phyloP scores from a whole-genome alignment of 2,797 vertebrate species.

The Spea hammondii region DNA sequence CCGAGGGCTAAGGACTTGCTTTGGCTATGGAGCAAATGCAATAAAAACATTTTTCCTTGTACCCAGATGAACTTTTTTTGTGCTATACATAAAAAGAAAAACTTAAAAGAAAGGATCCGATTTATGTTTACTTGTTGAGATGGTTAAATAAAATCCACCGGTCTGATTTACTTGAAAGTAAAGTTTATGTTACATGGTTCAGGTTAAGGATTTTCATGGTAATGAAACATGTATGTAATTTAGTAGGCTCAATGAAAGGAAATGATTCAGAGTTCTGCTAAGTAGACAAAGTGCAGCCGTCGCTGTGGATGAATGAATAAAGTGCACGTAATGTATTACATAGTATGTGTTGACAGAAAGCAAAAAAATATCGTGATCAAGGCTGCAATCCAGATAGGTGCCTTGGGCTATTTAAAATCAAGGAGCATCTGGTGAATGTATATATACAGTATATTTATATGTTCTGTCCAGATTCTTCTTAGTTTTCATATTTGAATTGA shows the following conservation, averaged over 20 bases:
- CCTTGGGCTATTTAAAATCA: neutral
- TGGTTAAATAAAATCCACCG: neutral
- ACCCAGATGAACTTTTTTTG: slow-evolving; percentile 19
- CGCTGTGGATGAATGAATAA: neutral
- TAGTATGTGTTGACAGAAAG: neutral
- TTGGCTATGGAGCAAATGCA: slow-evolving; percentile 44
- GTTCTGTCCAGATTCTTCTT: too few species aligned
- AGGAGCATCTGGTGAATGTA: neutral
- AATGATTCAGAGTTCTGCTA: neutral
- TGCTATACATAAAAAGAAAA: neutral
- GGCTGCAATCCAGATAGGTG: neutral
- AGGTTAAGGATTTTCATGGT: neutral
- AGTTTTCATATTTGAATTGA: neutral
- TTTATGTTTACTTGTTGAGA: neutral
- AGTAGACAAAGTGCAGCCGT: neutral
- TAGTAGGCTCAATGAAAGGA: neutral
- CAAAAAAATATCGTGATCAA: neutral
- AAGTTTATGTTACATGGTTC: neutral
- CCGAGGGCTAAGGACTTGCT: slow-evolving; percentile 52
- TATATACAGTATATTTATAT: neutral
- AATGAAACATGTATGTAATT: neutral
- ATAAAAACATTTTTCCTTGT: neutral
- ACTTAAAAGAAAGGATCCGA: neutral
- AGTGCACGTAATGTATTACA: neutral
- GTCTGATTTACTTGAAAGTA: neutral